Percentiles rank a stretch among this genome's conserved stretches.
Evolutionary conservation across 2,888 invertebrate genomes (phyloP).

Genomic region (Augochlorella aurata): DNA sequence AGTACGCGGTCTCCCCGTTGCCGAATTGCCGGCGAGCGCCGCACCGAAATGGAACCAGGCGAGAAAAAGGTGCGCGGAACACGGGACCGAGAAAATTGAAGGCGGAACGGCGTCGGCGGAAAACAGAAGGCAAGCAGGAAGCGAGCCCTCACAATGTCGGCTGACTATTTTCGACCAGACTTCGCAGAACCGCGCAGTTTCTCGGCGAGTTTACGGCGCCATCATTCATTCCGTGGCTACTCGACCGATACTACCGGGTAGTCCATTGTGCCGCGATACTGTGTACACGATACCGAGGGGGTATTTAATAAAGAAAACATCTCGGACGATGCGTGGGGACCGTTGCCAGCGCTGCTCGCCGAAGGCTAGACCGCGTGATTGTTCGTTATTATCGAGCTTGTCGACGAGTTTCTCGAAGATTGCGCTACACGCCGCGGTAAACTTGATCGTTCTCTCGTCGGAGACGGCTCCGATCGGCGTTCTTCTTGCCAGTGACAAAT

Average conservation of each 20-base stretch:
- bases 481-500: no score
- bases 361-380: not conserved
- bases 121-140: conserved; percentile 64
- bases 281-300: not conserved
- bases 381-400: conserved; percentile 18
- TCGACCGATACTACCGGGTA: conserved; percentile 50
- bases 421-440: not conserved
- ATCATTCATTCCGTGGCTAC: conserved; percentile 65
- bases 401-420: not conserved
- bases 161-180: conserved; percentile 70
- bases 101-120: conserved; percentile 32
- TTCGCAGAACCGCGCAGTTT: conserved; percentile 71
- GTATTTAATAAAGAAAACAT: conserved; percentile 19
- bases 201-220: conserved; percentile 67
- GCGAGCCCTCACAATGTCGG: conserved; percentile 60
- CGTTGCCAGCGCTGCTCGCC: not conserved
- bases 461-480: not conserved
- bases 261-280: conserved; percentile 48
- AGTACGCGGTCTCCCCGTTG: no score
- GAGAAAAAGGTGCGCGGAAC: conserved; percentile 1
- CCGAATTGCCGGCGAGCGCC: no score
- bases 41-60: conserved; percentile 8
- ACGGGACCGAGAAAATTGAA: conserved; percentile 9
- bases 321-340: not conserved
- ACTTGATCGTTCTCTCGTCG: not conserved